phyloP scores from a whole-genome alignment of 2,888 invertebrate genomes.

The Tridacna crocea region DNA sequence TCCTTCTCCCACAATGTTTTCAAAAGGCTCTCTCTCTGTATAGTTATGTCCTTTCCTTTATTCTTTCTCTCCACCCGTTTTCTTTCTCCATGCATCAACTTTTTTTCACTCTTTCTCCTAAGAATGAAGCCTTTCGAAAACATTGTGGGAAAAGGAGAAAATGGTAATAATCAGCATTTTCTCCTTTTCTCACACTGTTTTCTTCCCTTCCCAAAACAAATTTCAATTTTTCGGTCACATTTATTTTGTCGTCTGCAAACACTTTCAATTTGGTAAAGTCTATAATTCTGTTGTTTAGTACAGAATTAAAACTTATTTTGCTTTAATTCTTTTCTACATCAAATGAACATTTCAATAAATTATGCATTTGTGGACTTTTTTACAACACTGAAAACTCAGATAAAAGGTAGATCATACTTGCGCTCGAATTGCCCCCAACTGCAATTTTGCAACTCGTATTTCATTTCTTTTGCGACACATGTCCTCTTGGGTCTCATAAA shows the following conservation, averaged over 20 bases:
- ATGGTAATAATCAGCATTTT: neutral
- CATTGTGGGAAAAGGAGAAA: neutral
- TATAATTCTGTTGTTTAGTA: no score
- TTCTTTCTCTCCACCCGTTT: neutral
- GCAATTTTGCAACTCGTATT: conserved; percentile 94
- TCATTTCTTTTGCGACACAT: conserved; percentile 97
- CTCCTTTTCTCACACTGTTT: neutral
- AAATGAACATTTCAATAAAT: no score
- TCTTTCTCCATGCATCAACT: neutral
- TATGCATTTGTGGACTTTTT: no score
- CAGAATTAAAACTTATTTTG: no score
- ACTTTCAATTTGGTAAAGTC: no score
- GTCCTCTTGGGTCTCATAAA: conserved; percentile 97
- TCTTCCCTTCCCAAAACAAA: no score
- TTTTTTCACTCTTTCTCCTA: neutral
- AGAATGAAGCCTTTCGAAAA: neutral
- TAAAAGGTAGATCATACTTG: conserved; percentile 88
- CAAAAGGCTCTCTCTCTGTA: neutral
- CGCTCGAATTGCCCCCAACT: conserved; percentile 94
- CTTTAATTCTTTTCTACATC: no score
- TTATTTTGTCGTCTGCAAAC: no score
- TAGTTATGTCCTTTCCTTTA: neutral
- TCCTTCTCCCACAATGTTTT: conserved; percentile 5
- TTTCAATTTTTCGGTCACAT: no score
- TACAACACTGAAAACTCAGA: neutral